Base-by-base conservation (phyloP, 2,888 invertebrate species). In the Taphrorychus bicolor region DNA sequence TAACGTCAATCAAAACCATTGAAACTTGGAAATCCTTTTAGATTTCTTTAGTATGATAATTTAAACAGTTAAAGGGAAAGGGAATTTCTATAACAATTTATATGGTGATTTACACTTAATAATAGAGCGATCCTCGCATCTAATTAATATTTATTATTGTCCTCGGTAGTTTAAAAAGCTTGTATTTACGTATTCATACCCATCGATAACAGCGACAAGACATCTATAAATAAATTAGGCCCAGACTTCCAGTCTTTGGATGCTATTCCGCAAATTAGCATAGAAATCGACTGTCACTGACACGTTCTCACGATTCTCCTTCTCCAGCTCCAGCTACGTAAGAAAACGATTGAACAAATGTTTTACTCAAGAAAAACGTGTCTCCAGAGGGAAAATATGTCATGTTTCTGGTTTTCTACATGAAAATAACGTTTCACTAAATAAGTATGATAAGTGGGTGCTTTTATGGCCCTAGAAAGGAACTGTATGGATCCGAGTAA, bases 201-300 rank as follows among this genome's bases (percentile, higher is more conserved):
- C 7, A 52, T 52, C 21, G 22, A 52, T 52, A 54, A 23, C 5
- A 17, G 14, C 18, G 7, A n/a, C 59, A 14, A 40, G 40, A 59
- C n/a, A 48, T 48, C 48, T 14, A 59, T 48, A 59, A 59, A 59
- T 59, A 59, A 59, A 48, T 59, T 59, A 23, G 48, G 45, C 19
- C 14, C 5, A 22, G 40, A 59, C 40, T 22, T 56, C 23, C 7
- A 19, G 17, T 11, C 11, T 57, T 18, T 40, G n/a, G 23, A 48
- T 52, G 32, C 41, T 52, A 60, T 52, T 60, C 23, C 40, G 16
- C 24, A 61, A 61, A 61, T 61, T 61, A 61, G 61, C 61, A 61
- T 61, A 61, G 61, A 61, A 53, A 61, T 52, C 61, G 61, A 61
- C 61, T 61, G 61, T 54, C 61, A 61, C 52, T 45, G 19, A 45